Evolutionary conservation across 2,797 vertebrate species (phyloP), one percentile per base, ranked within the genome.

Genomic region (Labeo calbasu): DNA sequence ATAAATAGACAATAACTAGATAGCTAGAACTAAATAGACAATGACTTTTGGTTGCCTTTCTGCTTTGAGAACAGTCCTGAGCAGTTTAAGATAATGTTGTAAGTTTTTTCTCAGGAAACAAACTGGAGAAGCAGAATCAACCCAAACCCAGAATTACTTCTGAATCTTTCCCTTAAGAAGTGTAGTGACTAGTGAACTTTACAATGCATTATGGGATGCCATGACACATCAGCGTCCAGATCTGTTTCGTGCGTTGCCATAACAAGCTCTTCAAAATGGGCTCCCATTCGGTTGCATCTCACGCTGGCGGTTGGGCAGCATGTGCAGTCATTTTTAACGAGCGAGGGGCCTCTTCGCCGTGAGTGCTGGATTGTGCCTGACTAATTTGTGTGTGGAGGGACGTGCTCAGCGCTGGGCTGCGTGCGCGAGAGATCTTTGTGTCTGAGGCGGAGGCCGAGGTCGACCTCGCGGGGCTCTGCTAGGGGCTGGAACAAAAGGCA

Each of bases 401-500:
- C 86, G 87, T 92, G 89, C 90, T 90, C 90, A 87, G 91, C 91
- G 91, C 91, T 92, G 92, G 93, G 91, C 91, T 82, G 92, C 92
- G 63, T 91, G 92, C 89, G 87, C 91, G 25, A 85, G 92, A 89
- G 90, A 91, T 92, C 93, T 95, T 95, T 95, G 94, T 95, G 93
- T 91, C 88, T 89, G 86, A 92, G 92, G 91, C 89, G 89, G 91
- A 91, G 91, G 91, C 92, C 75, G 90, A 86, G 94, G 94, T 94
- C 89, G 92, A 94, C 94, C 94, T 94, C 90, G 92, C 91, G 93
- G 92, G 94, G 93, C 93, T 93, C 94, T 88, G 91, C 92, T 94
- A 91, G 93, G 93, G 94, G 89, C 91, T 85, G 90, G 89, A 90
- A 95, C 94, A 95, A 96, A 90, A 94, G 94, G 92, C 92, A 71